Base-by-base conservation (phyloP, 1,140 invertebrate genomes). In the Yoshiicerus persimilis region DNA sequence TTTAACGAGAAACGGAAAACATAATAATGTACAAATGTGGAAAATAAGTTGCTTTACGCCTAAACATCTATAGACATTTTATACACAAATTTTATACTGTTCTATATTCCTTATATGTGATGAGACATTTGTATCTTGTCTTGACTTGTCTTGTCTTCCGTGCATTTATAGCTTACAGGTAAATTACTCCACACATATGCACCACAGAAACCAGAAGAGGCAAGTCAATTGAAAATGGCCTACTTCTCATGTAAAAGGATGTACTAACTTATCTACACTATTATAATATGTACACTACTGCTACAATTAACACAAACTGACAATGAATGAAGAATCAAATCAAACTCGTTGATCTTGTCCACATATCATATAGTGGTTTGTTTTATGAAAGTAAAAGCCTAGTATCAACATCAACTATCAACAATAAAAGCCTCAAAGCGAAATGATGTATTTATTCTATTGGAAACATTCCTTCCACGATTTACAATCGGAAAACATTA, bases 181-280 rank as follows among this genome's bases (percentile, higher is more conserved):
- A 56, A 56, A 56, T 56, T 56, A 56, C 47, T 56, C 20, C 47
- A 56, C 47, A 56, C 6, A 56, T 5, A 56, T 16, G 6, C 20
- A 4, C 10, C 41, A 56, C 3, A 56, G 20, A 56, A 56, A 56
- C 47, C 47, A 56, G 47, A 56, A 56, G 47, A 56, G 47, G 5
- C 3, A 0, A 56, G 47, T 56, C 20, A n/a, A 34, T 36, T 80
- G 75, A 75, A 27, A 34, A 32, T 75, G 70, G 34, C 34, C 75
- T 36, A 80, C 75, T 80, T 80, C 75, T 36, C 75, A 80, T 80
- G n/a, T 38, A n/a, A 77, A 77, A 77, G 70, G 70, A 36, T 80
- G 27, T 56, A n/a, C 47, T 66, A 23, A 30, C 62, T 66, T 66
- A 23, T 66, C n/a, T 66, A 27, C 23, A 20, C 13, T 5, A 3